A percentile compares a stretch with the other conserved stretches of the same genome.
These are phyloP conservation scores for Calonectris borealis DNA, from an alignment of 2,113 vertebrate genomes.

Conservation along the genomic window DNA sequence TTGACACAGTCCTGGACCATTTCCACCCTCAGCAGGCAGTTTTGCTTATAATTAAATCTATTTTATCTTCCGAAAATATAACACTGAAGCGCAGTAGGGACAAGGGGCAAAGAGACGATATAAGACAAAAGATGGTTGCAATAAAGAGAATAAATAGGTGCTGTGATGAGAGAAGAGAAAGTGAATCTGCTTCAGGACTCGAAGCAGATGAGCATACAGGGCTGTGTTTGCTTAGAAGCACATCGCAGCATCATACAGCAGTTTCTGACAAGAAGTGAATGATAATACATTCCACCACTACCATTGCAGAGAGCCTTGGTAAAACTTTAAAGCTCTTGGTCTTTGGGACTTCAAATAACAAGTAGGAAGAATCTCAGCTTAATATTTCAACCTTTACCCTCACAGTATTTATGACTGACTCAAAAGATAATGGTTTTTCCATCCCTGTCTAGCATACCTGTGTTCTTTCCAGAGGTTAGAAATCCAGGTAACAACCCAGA, in stretches of 20 bases:
- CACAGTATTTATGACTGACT: not conserved
- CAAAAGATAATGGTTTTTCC: not conserved
- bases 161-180: not conserved
- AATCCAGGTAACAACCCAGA: not conserved
- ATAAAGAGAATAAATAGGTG: not conserved
- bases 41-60: not conserved
- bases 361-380: not conserved
- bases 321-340: not conserved
- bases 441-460: not conserved
- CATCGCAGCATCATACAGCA: accelerated
- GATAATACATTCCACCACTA: not conserved
- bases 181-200: not conserved
- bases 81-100: not conserved
- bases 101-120: not conserved
- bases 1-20: not conserved
- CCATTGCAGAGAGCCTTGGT: not conserved
- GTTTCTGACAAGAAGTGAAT: not conserved
- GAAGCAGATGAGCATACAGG: accelerated
- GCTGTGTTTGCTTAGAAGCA: not conserved
- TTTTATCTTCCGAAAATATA: not conserved
- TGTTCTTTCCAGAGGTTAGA: not conserved
- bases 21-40: not conserved
- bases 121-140: not conserved
- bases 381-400: not conserved
- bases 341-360: not conserved